These are phyloP conservation scores for Poicephalus meyeri DNA, from an alignment of 2,113 vertebrate genomes.

Conservation along the genomic window DNA sequence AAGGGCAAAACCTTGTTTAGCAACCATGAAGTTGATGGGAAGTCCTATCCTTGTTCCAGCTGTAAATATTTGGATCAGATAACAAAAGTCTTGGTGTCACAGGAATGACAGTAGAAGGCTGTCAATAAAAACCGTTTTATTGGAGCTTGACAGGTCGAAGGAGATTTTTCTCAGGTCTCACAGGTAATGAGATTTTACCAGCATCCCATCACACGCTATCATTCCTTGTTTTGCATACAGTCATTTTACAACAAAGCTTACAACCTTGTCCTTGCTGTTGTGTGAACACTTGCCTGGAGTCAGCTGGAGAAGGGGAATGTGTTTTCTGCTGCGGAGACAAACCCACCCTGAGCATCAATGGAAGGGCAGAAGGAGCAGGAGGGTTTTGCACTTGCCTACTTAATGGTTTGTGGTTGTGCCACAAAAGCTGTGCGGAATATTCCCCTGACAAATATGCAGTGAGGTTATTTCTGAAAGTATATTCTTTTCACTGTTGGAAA, in stretches of 20 bases:
- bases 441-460: accelerated
- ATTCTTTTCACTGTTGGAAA: not conserved
- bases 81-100: not conserved
- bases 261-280: not conserved
- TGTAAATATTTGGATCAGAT: not conserved
- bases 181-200: not conserved
- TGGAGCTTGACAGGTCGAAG: not conserved
- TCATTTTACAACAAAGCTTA: not conserved
- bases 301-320: not conserved
- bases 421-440: not conserved
- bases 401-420: accelerated
- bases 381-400: not conserved
- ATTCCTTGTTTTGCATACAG: not conserved
- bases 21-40: not conserved
- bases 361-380: not conserved
- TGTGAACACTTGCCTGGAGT: too few relatives aligned
- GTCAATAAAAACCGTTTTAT: not conserved
- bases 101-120: not conserved
- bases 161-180: not conserved
- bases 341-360: too few relatives aligned
- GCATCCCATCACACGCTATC: not conserved
- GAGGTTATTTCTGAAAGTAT: not conserved
- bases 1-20: not conserved
- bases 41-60: not conserved
- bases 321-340: not conserved